A percentile compares a stretch with the other conserved stretches of the same genome.
Evolutionary conservation across 2,888 invertebrate species (phyloP).

Genomic region (Drepanosiphum platanoidis): DNA sequence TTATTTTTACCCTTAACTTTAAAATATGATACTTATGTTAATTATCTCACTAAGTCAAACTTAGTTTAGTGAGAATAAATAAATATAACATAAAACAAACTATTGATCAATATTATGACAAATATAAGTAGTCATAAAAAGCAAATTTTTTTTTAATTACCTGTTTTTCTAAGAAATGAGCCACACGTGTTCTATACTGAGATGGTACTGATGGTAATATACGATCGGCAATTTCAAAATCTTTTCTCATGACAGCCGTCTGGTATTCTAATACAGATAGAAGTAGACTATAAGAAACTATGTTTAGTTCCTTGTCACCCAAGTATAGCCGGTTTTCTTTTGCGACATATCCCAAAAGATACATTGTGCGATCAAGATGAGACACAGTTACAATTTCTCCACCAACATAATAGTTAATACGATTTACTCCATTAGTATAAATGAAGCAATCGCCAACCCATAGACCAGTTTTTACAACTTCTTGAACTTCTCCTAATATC

Average conservation of each 20-base stretch:
- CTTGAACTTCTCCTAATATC: conserved; percentile 88
- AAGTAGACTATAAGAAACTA: conserved; percentile 87
- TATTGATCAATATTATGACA: too few relatives aligned
- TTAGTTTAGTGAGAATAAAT: too few relatives aligned
- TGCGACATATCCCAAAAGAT: conserved; percentile 94
- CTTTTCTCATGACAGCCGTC: conserved; percentile 98
- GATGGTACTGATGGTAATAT: conserved; percentile 94
- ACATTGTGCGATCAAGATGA: conserved; percentile 96
- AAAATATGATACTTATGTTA: too few relatives aligned
- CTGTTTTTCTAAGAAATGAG: conserved; percentile 99
- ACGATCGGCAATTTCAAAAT: conserved; percentile 94
- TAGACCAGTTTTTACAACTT: conserved; percentile 91
- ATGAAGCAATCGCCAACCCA: conserved; percentile 99
- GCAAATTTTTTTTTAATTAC: conserved; percentile 67
- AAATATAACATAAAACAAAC: too few relatives aligned
- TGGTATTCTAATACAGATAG: conserved; percentile 98
- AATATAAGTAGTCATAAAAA: too few relatives aligned
- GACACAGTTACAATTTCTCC: conserved; percentile 99
- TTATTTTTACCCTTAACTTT: too few relatives aligned
- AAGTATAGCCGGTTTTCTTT: conserved; percentile 95
- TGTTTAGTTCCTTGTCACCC: conserved; percentile 96
- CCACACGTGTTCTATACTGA: conserved; percentile 96
- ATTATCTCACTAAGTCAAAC: too few relatives aligned
- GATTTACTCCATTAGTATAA: conserved; percentile 96
- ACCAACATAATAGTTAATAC: conserved; percentile 98